Evolutionary conservation across 37 sponge, comb jelly and placozoan genomes (phyloP), one percentile per base, ranked within the genome.

Genomic region (Crambe crambe): DNA sequence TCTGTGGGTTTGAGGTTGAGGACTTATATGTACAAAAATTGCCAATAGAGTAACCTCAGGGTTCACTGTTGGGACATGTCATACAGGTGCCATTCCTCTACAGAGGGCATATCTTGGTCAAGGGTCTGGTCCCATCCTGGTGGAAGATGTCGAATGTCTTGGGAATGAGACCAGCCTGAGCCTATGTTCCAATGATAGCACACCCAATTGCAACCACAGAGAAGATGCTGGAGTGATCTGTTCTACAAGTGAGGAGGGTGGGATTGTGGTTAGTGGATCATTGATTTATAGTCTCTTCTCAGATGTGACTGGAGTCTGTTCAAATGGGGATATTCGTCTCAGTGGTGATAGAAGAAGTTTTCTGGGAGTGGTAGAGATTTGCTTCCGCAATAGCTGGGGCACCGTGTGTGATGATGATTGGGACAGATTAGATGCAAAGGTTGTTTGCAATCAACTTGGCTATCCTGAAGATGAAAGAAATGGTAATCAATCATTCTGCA

Each of bases 151-250:
- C 27, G 2, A 60, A 2, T 76, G 76, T 25, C 0, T 22, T 60
- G 61, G 76, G 18, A 76, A 76, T 26, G 76, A 76, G 39, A 60
- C 76, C 1, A 37, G 60, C 17, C 59, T 80, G 17, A 12, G 9
- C 1, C 58, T 70, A 32, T 80, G 81, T 70, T 5, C 42, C 25
- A 22, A 79, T 42, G 8, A 26, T 58, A 37, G 41, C 71, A 40
- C 12, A 0, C 69, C 56, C 5, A 1, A 2, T 66, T 79, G 69
- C n/a, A 23, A 0, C 22, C 79, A 79, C 38, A 0, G 1, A 21
- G 69, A 56, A n/a, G 79, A 79, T 51, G 79, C 79, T 35, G 79
- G 79, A 10, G 69, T 79, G 56, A 68, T 79, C 51, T 79, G 79
- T 68, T 36, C 56, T 34, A 37, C 74, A 56, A n/a, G 71, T 70